phyloP scores from a whole-genome alignment of 2,113 vertebrate genomes.

The Pseudois nayaur region DNA sequence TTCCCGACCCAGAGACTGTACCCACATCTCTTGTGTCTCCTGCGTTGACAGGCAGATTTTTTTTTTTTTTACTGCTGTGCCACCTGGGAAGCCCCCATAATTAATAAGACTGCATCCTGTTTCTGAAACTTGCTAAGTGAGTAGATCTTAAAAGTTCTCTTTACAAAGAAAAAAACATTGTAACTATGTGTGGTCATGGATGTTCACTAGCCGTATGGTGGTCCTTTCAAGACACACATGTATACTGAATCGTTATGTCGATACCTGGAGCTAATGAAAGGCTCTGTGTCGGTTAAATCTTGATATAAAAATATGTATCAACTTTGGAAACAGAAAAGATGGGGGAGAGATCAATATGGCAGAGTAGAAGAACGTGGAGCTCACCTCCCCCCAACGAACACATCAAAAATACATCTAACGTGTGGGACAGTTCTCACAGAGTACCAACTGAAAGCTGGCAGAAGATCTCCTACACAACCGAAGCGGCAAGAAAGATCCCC shows the following conservation, averaged over 20 bases:
- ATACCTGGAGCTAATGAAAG: neutral
- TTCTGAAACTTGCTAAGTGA: neutral
- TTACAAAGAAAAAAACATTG: neutral
- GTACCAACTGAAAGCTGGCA: neutral
- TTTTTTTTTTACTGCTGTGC: neutral
- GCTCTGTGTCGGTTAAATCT: neutral
- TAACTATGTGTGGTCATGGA: neutral
- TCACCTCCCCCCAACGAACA: fast-evolving
- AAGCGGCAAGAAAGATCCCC: neutral
- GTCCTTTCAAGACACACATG: neutral
- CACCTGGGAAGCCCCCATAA: neutral
- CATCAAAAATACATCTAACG: neutral
- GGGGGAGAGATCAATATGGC: neutral
- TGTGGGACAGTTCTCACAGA: neutral
- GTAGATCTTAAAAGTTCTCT: neutral
- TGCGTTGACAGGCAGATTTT: neutral
- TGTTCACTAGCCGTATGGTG: neutral
- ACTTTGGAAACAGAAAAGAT: neutral
- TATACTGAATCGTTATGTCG: neutral
- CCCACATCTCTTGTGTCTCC: neutral
- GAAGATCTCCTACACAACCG: neutral
- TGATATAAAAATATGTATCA: neutral
- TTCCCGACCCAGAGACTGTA: neutral
- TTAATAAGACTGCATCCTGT: neutral
- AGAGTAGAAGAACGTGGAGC: neutral